Evolutionary conservation across 1,140 invertebrate species (phyloP).

Genomic region (Philopotamus ludificatus): DNA sequence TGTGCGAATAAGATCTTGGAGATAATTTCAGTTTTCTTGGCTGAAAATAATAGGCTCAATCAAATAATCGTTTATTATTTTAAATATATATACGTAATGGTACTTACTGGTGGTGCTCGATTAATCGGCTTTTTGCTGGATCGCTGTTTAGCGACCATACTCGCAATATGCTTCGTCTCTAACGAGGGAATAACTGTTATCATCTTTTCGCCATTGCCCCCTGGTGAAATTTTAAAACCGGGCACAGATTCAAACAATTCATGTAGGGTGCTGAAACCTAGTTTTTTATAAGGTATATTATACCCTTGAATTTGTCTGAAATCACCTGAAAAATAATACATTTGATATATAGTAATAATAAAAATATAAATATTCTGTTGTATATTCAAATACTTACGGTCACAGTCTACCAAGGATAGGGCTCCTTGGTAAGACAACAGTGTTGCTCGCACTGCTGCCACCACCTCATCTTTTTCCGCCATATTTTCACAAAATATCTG

Average conservation of each 20-base stretch:
- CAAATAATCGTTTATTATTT: too few relatives aligned
- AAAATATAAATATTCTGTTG: neutral
- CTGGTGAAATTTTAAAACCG: slow-evolving; percentile 51
- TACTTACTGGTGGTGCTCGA: slow-evolving; percentile 9
- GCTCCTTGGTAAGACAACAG: slow-evolving; percentile 54
- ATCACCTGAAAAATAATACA: slow-evolving; percentile 50
- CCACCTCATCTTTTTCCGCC: slow-evolving; percentile 52
- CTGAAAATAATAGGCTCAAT: too few relatives aligned
- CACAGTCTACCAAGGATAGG: slow-evolving; percentile 52
- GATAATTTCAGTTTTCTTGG: neutral
- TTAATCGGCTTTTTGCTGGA: slow-evolving; percentile 46
- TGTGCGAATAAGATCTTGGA: neutral
- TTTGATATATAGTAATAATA: slow-evolving; percentile 19
- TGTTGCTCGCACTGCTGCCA: slow-evolving; percentile 51
- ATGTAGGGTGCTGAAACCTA: slow-evolving; percentile 58
- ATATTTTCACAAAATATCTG: slow-evolving; percentile 6
- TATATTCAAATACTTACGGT: slow-evolving; percentile 47
- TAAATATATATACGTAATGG: neutral
- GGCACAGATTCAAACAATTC: slow-evolving; percentile 57
- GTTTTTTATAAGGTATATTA: slow-evolving; percentile 58
- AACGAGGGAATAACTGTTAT: slow-evolving; percentile 57
- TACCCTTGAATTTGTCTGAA: slow-evolving; percentile 59
- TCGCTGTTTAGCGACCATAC: slow-evolving; percentile 61
- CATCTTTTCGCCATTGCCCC: slow-evolving; percentile 51
- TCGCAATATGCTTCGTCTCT: slow-evolving; percentile 59